phyloP scores from a whole-genome alignment of 2,888 invertebrate species.

The Auanema sp. region DNA sequence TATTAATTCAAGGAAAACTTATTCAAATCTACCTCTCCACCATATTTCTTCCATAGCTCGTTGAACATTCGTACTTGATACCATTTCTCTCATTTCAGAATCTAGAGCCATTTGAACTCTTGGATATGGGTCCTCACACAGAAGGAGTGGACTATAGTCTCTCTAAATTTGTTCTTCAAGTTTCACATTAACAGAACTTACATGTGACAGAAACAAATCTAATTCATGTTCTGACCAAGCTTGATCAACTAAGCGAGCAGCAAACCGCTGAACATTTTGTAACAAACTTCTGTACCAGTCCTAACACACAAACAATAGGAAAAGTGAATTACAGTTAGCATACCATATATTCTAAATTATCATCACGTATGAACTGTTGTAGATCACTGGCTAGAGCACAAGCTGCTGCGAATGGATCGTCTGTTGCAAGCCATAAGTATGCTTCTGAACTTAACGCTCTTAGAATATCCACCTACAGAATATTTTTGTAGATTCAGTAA shows the following conservation, averaged over 20 bases:
- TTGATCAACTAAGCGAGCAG: slow-evolving; percentile 38
- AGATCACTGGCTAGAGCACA: slow-evolving; percentile 41
- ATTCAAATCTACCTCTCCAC: slow-evolving; percentile 24
- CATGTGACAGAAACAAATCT: slow-evolving; percentile 30
- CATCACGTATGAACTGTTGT: slow-evolving; percentile 23
- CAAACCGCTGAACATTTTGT: slow-evolving; percentile 40
- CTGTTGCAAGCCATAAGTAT: slow-evolving; percentile 51
- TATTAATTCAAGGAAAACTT: neutral
- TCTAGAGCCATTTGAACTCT: slow-evolving; percentile 49
- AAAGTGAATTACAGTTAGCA: neutral
- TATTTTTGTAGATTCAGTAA: neutral
- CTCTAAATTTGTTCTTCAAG: slow-evolving; percentile 29
- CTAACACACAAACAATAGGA: neutral
- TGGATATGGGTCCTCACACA: slow-evolving; percentile 31
- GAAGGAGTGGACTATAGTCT: slow-evolving; percentile 21
- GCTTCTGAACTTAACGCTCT: slow-evolving; percentile 45
- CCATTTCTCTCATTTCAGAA: slow-evolving; percentile 39
- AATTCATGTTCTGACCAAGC: slow-evolving; percentile 49
- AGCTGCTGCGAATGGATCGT: slow-evolving; percentile 46
- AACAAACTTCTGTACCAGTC: slow-evolving; percentile 22
- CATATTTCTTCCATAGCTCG: slow-evolving; percentile 31
- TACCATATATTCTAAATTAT: slow-evolving; percentile 24
- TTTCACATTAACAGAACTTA: slow-evolving; percentile 1
- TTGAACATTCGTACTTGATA: slow-evolving; percentile 37
- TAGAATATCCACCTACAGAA: slow-evolving; percentile 34